Percentiles rank a stretch among this genome's conserved stretches.
Conservation (phyloP, 2,797 vertebrate species). For the Siniperca undulata region DNA sequence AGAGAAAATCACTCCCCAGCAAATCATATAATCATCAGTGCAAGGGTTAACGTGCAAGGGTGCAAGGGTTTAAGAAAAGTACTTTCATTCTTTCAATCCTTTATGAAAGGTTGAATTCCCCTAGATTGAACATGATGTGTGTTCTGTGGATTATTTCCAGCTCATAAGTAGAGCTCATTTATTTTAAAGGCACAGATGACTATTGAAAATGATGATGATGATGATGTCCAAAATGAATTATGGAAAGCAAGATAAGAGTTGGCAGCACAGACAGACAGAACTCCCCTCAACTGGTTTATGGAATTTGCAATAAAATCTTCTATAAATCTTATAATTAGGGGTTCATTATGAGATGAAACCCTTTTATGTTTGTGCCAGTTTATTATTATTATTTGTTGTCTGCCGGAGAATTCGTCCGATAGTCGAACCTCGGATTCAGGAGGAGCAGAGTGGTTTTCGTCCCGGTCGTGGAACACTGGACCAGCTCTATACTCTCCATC, state of each 20-base stretch:
- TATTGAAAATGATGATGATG: no score
- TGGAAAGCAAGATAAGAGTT: background rate
- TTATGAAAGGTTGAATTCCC: background rate
- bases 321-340: background rate
- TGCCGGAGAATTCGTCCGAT: no score
- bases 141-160: slow-evolving; percentile 5
- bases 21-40: background rate
- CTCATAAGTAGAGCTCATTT: background rate
- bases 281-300: background rate
- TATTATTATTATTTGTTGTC: no score
- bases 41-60: background rate
- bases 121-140: background rate
- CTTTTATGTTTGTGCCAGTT: no score
- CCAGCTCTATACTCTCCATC: no score
- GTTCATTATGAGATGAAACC: no score
- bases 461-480: no score
- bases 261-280: background rate
- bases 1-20: background rate
- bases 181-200: background rate
- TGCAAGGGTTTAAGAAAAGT: background rate
- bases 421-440: no score
- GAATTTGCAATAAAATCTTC: background rate
- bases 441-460: no score
- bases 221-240: no score
- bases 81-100: background rate